phyloP scores from a whole-genome alignment of 1,140 invertebrate genomes.

The Laupala kohalensis region DNA sequence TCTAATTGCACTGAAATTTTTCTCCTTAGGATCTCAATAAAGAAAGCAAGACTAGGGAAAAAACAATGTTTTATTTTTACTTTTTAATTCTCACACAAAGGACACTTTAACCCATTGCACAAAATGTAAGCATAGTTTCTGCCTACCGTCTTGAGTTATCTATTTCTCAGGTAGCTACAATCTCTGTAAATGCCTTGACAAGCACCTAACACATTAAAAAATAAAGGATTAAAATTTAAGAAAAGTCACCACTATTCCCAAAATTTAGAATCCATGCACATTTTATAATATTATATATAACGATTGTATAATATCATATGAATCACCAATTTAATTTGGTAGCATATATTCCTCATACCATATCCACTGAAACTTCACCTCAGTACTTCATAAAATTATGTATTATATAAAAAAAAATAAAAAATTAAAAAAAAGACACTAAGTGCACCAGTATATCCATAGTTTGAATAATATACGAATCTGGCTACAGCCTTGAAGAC shows the following conservation, averaged over 20 bases:
- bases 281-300: not conserved
- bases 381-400: not conserved
- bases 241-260: not conserved
- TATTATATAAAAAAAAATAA: not conserved
- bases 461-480: not conserved
- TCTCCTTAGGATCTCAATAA: too few relatives aligned
- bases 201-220: constrained; percentile 8
- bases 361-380: not conserved
- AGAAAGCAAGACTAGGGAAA: not conserved
- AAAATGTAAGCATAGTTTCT: constrained; percentile 12
- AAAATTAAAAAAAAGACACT: not conserved
- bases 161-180: not conserved
- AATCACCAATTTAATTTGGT: not conserved
- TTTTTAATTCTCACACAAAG: constrained; percentile 13
- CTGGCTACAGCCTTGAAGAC: not conserved
- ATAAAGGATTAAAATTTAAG: not conserved
- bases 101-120: constrained; percentile 14
- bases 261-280: not conserved
- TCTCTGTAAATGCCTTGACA: not conserved
- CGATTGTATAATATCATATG: not conserved
- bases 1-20: too few relatives aligned
- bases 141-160: constrained; percentile 6
- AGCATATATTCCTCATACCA: not conserved
- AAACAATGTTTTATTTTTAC: constrained; percentile 5
- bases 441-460: not conserved